A percentile compares a stretch with the other conserved stretches of the same genome.
phyloP scores from a whole-genome alignment of 1,140 invertebrate genomes.

The Drosophila cardini region DNA sequence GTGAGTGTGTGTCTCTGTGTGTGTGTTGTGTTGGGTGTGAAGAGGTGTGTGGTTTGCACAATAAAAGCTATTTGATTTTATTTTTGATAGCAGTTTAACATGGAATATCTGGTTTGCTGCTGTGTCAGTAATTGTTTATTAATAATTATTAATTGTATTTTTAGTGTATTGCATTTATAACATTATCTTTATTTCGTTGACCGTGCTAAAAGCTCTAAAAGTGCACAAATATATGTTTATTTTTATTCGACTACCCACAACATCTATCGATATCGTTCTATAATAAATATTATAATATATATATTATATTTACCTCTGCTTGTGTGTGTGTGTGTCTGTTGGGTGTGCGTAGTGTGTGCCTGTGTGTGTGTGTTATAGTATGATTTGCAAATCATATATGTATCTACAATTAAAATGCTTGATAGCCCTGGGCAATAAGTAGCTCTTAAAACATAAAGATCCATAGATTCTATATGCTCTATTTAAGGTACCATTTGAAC shows the following conservation, averaged over 20 bases:
- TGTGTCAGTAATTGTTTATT: conserved; percentile 33
- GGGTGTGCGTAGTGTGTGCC: conserved; percentile 7
- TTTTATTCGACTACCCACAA: conserved; percentile 26
- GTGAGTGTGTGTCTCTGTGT: conserved; percentile 21
- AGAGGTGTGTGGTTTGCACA: conserved; percentile 38
- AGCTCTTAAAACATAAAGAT: conserved; percentile 37
- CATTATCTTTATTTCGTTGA: conserved; percentile 70
- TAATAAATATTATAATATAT: conserved; percentile 24
- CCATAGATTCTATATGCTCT: conserved; percentile 17
- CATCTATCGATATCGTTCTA: conserved; percentile 34
- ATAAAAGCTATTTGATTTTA: conserved; percentile 63
- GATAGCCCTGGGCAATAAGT: conserved; percentile 26
- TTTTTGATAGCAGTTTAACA: conserved; percentile 47
- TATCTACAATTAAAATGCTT: conserved; percentile 33
- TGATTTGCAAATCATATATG: conserved; percentile 27
- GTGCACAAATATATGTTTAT: conserved; percentile 74
- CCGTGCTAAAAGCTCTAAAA: conserved; percentile 79
- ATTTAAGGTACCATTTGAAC: conserved; percentile 63
- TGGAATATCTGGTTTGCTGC: conserved; percentile 39
- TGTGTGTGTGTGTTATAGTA: conserved; percentile 10
- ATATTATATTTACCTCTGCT: not conserved
- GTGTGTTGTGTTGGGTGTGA: conserved; percentile 22
- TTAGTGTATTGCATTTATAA: conserved; percentile 48
- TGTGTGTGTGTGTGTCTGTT: conserved; percentile 9
- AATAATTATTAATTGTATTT: conserved; percentile 18